A percentile compares a stretch with the other conserved stretches of the same genome.
Conservation (phyloP, 2,797 vertebrate genomes). For the Platalea minor region DNA sequence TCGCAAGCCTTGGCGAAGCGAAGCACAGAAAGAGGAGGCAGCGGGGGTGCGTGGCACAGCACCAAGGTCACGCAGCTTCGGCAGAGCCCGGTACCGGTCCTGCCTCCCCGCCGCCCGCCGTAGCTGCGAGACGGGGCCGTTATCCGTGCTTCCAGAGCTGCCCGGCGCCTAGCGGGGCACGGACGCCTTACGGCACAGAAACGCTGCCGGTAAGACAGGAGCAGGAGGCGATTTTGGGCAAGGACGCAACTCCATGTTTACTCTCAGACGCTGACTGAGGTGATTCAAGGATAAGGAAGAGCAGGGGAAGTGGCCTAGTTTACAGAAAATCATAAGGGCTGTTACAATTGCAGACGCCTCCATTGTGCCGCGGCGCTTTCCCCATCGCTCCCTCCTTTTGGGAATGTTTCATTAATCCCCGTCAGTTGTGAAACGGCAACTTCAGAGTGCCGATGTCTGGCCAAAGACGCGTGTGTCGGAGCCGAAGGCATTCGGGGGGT, state of each 20-base stretch:
- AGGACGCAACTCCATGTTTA: not conserved
- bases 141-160: not conserved
- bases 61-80: not conserved
- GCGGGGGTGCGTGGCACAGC: fast-evolving
- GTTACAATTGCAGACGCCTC: not conserved
- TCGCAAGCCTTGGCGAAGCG: not conserved
- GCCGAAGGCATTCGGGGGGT: not conserved
- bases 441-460: not conserved
- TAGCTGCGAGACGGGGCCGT: fast-evolving
- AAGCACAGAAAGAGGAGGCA: not conserved
- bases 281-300: slow-evolving; percentile 60
- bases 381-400: not conserved
- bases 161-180: fast-evolving
- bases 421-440: not conserved
- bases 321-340: not conserved
- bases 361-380: not conserved
- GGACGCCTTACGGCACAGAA: not conserved
- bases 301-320: slow-evolving; percentile 32
- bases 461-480: not conserved
- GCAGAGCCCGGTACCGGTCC: not conserved
- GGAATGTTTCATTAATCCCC: not conserved
- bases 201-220: not conserved
- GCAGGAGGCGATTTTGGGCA: not conserved
- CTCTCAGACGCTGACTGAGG: not conserved
- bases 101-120: fast-evolving